Percentiles rank a stretch among this genome's conserved stretches.
phyloP scores from a whole-genome alignment of 1,140 invertebrate species.

The Hyles euphorbiae region DNA sequence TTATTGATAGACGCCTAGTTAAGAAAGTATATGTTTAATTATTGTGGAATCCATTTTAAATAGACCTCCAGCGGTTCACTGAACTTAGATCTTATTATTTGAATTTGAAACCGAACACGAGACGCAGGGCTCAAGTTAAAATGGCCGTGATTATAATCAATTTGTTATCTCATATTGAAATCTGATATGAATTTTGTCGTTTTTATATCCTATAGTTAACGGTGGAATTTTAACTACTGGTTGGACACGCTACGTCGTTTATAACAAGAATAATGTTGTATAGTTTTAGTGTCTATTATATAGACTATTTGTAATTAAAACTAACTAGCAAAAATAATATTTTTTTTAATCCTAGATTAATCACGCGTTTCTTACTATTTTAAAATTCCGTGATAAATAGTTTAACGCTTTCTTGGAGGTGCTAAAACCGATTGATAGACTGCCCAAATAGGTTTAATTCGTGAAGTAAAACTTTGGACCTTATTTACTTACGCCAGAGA shows the following conservation, averaged over 20 bases:
- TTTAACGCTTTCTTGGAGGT: too few species aligned
- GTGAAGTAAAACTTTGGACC: too few species aligned
- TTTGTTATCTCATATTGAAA: slow-evolving; percentile 39
- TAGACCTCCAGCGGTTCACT: slow-evolving; percentile 1
- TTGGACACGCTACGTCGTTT: neutral
- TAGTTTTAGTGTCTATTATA: neutral
- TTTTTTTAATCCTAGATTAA: neutral
- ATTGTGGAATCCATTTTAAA: slow-evolving; percentile 3
- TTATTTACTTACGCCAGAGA: too few species aligned
- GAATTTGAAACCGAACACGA: slow-evolving; percentile 9
- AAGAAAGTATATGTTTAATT: slow-evolving; percentile 5
- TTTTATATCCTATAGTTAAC: slow-evolving; percentile 10
- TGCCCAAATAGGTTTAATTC: too few species aligned
- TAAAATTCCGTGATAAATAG: too few species aligned
- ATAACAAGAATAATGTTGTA: neutral
- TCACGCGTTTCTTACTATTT: too few species aligned
- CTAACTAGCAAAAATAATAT: neutral
- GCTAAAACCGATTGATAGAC: too few species aligned
- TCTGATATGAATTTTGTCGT: slow-evolving; percentile 25
- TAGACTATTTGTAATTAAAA: too few species aligned
- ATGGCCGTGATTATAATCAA: slow-evolving; percentile 31
- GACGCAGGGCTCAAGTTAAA: slow-evolving; percentile 1
- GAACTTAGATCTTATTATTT: slow-evolving; percentile 5
- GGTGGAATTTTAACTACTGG: slow-evolving; percentile 14
- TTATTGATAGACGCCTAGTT: neutral